phyloP scores from a whole-genome alignment of 2,888 invertebrate species.

The Volucella inanis region DNA sequence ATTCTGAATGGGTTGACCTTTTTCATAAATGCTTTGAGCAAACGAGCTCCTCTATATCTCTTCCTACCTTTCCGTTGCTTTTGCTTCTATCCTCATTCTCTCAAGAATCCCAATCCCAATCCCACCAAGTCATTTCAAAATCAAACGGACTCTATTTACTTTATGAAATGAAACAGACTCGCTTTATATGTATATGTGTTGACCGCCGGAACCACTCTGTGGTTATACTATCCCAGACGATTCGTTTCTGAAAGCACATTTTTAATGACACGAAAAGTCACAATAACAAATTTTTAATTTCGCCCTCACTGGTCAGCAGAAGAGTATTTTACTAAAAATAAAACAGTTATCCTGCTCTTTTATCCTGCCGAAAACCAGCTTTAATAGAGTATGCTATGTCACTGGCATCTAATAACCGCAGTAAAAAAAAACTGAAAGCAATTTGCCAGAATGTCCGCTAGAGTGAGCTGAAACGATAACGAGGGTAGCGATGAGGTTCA shows the following conservation, averaged over 20 bases:
- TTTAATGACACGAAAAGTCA: slow-evolving; percentile 27
- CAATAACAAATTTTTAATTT: slow-evolving; percentile 46
- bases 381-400: too few species aligned
- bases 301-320: slow-evolving; percentile 10
- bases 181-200: neutral
- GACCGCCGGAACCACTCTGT: neutral
- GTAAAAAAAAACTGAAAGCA: too few species aligned
- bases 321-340: too few species aligned
- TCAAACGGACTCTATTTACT: slow-evolving; percentile 60
- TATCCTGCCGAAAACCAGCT: too few species aligned
- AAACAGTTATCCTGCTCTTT: too few species aligned
- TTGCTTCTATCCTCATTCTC: slow-evolving; percentile 22
- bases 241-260: slow-evolving; percentile 17
- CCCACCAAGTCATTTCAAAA: slow-evolving; percentile 6
- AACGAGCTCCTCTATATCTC: slow-evolving; percentile 40
- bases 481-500: too few species aligned
- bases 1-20: slow-evolving; percentile 74
- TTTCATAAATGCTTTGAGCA: slow-evolving; percentile 72
- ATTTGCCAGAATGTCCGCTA: too few species aligned
- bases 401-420: too few species aligned
- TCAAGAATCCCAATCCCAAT: slow-evolving; percentile 2
- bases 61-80: slow-evolving; percentile 13
- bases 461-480: too few species aligned
- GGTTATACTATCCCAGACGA: neutral
- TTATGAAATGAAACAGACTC: slow-evolving; percentile 64